phyloP scores from a whole-genome alignment of 2,888 invertebrate species.

The Eueremaeus valkanovi region DNA sequence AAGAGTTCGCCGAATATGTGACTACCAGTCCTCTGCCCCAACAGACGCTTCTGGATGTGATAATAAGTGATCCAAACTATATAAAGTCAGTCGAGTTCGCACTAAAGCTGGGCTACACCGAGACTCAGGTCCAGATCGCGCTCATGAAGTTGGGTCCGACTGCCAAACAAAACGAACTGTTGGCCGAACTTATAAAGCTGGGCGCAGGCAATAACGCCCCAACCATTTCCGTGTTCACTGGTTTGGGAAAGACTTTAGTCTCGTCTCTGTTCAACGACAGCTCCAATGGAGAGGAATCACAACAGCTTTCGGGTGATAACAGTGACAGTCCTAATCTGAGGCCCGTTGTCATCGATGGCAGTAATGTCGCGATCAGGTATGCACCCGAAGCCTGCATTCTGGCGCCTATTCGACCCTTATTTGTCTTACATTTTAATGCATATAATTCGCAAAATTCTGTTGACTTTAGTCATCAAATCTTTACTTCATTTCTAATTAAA shows the following conservation, averaged over 20 bases:
- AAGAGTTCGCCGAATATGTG: conserved; percentile 73
- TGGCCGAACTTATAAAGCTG: conserved; percentile 80
- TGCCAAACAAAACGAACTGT: conserved; percentile 77
- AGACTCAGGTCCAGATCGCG: conserved; percentile 74
- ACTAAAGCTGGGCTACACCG: conserved; percentile 84
- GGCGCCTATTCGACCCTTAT: too few species aligned
- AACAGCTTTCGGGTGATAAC: not conserved
- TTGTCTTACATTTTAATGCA: not conserved
- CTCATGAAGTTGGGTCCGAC: conserved; percentile 76
- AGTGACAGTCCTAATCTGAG: conserved; percentile 54
- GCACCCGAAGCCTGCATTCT: not conserved
- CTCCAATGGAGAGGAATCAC: conserved; percentile 41
- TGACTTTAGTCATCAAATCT: not conserved
- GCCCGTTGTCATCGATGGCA: conserved; percentile 86
- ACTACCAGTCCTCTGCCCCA: not conserved
- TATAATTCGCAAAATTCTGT: not conserved
- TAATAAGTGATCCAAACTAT: conserved; percentile 51
- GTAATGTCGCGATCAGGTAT: conserved; percentile 88
- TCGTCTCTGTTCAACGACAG: not conserved
- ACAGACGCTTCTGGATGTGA: conserved; percentile 31
- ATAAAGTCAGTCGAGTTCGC: conserved; percentile 78
- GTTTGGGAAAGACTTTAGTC: conserved; percentile 25
- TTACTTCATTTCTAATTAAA: too few species aligned
- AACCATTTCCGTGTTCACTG: not conserved
- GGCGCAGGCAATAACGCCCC: conserved; percentile 50